Evolutionary conservation across 2,888 invertebrate genomes (phyloP), one percentile per base, ranked within the genome.

Genomic region (Cephonodes hylas): DNA sequence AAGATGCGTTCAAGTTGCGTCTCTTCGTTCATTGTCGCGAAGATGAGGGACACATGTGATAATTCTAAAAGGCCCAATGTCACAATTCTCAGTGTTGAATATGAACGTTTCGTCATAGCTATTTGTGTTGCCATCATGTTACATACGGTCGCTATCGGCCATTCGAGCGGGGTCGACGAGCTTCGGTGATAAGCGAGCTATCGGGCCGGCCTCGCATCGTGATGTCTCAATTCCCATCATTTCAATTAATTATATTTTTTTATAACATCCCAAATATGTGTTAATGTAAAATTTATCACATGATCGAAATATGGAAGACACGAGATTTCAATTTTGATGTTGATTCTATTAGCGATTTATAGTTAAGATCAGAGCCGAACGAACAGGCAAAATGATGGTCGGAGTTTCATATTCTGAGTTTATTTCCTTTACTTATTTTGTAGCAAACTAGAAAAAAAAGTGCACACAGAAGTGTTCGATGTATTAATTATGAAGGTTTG

Each of bases 141-240:
- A 27, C 20, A 45, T 45, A 45, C 53, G 3, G 31, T 1, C 53
- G 31, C 53, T 66, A 72, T 69, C 67, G 67, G 70, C 66, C 66
- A 69, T 65, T 63, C 63, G 63, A 62, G 66, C 70, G 80, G 80
- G 80, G 77, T 80, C 78, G 80, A 70, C 80, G 79, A 69, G 79
- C 80, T 64, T 66, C 56, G 56, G 34, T 46, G 73, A 73, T 73
- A 74, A 72, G 65, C 56, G 58, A 66, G 71, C 68, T 74, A 72
- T 74, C 74, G 61, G 59, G 59, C 62, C 63, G 73, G 72, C 73
- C 76, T 67, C 74, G 72, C 70, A 68, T 64, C 72, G 74, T 68
- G 72, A 69, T 68, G 75, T 74, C 74, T 72, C 73, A 71, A 75
- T 70, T 70, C 73, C 68, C 67, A 74, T 74, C 71, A 75, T 74